Evolutionary conservation across 2,797 vertebrate species (phyloP), one percentile per base, ranked within the genome.

Genomic region (Kryptolebias ocellatus): DNA sequence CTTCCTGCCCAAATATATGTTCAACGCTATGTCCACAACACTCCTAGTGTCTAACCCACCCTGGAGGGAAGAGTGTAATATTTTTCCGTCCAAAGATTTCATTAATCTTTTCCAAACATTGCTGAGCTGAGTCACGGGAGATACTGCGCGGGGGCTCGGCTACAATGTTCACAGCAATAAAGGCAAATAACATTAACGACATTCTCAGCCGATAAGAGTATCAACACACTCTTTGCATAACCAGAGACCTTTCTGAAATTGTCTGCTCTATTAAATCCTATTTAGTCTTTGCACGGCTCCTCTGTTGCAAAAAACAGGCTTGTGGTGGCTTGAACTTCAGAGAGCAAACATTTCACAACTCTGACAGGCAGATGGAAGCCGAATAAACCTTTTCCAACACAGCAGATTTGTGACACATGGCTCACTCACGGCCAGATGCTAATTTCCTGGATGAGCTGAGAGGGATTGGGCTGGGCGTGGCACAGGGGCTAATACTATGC

Each of bases 331-430:
- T 85, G 72, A 77, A 81, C 65, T 70, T 74, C 61, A 70, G 64
- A 78, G 67, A 77, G 63, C 70, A 87, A 90, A 90, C 69, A 87
- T 91, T 91, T 89, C 88, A 81, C 76, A 85, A 86, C 70, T 72
- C 62, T 49, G 45, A 65, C 67, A 75, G 81, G 67, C 64, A 73
- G 77, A 57, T 46, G 12, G 78, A 17, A 55, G 74, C 56, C 31
- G 18, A 76, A 70, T 67, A 65, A 82, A 71, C 72, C 69, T 63
- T 67, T 81, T 85, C 62, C 74, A 78, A 54, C 45, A 51, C 62
- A 63, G 68, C 65, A 67, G 12, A 76, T 45, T 44, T 27, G 64
- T 78, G 80, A 86, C 76, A 80, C 72, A 70, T 64, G 24, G 47
- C 60, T 87, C 70, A 78, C 64, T 83, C 80, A 74, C 53, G 37